phyloP scores from a whole-genome alignment of 2,797 vertebrate genomes.

The Melanotaenia boesemani region DNA sequence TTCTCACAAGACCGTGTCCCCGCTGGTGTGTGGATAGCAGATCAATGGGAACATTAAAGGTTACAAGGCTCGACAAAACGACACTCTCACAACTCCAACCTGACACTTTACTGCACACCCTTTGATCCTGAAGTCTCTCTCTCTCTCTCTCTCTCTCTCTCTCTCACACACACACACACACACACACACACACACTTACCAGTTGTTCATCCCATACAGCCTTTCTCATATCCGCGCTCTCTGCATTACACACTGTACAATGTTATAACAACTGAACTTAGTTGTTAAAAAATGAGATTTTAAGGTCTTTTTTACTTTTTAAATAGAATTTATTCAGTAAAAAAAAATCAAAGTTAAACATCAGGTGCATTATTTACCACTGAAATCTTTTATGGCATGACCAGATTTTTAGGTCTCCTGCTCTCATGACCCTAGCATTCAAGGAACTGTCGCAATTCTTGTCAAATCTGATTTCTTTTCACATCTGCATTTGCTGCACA shows the following conservation, averaged over 20 bases:
- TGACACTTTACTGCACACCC: constrained; percentile 61
- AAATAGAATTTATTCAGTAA: constrained; percentile 1
- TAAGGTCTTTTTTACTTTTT: not conserved
- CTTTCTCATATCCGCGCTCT: constrained; percentile 15
- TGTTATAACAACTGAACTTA: not conserved
- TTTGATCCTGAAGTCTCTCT: constrained; percentile 60
- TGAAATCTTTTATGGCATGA: constrained; percentile 10
- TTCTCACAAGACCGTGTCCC: constrained; percentile 50
- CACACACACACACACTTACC: constrained; percentile 19
- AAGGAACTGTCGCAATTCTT: not conserved
- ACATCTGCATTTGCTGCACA: too few relatives aligned
- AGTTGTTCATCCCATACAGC: constrained; percentile 26
- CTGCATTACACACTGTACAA: not conserved
- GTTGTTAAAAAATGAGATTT: not conserved
- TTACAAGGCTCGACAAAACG: constrained; percentile 73
- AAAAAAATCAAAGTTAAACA: constrained; percentile 35
- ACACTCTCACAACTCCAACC: constrained; percentile 64
- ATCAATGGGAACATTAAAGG: constrained; percentile 79
- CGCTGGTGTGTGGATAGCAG: constrained; percentile 71
- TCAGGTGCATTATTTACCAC: constrained; percentile 11
- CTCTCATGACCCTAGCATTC: not conserved
- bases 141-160: not conserved
- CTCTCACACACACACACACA: constrained; percentile 9
- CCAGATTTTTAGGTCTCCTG: not conserved
- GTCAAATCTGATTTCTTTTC: too few relatives aligned